A percentile compares a stretch with the other conserved stretches of the same genome.
phyloP scores from a whole-genome alignment of 2,113 vertebrate genomes.

The Plestiodon gilberti region DNA sequence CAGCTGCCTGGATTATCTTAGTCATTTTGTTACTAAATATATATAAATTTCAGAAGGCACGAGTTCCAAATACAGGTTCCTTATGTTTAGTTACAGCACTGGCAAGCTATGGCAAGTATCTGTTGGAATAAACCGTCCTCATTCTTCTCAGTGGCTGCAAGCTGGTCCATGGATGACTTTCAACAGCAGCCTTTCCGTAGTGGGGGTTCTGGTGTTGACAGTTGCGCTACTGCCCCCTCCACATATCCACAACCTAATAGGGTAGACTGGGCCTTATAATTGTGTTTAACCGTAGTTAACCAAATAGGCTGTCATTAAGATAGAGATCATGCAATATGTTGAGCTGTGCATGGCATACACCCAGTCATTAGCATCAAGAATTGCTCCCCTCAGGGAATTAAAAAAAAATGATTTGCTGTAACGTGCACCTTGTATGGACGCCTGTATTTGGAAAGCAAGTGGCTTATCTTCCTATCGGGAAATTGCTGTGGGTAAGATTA shows the following conservation, averaged over 20 bases:
- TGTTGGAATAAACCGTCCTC: slow-evolving; percentile 50
- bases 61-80: slow-evolving; percentile 53
- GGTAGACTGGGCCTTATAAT: slow-evolving; percentile 48
- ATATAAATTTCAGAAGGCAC: neutral
- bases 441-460: rapidly evolving
- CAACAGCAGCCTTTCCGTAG: neutral
- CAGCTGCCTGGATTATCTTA: slow-evolving; percentile 16
- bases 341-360: slow-evolving; percentile 54
- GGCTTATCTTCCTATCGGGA: slow-evolving; percentile 44
- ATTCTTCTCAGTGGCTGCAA: slow-evolving; percentile 15
- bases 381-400: slow-evolving; percentile 63
- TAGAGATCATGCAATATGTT: slow-evolving; percentile 57
- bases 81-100: slow-evolving; percentile 58
- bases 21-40: slow-evolving; percentile 34
- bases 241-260: slow-evolving; percentile 26
- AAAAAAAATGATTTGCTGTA: slow-evolving; percentile 37
- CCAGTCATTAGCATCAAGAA: slow-evolving; percentile 53
- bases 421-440: slow-evolving; percentile 3
- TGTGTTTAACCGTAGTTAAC: slow-evolving; percentile 39
- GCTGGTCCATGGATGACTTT: neutral
- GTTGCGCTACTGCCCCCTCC: slow-evolving; percentile 36
- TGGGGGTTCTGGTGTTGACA: neutral
- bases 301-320: slow-evolving; percentile 56
- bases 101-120: slow-evolving; percentile 25
- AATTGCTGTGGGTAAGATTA: neutral